Evolutionary conservation across 2,797 vertebrate species (phyloP).

Genomic region (Cichlasoma orientale): DNA sequence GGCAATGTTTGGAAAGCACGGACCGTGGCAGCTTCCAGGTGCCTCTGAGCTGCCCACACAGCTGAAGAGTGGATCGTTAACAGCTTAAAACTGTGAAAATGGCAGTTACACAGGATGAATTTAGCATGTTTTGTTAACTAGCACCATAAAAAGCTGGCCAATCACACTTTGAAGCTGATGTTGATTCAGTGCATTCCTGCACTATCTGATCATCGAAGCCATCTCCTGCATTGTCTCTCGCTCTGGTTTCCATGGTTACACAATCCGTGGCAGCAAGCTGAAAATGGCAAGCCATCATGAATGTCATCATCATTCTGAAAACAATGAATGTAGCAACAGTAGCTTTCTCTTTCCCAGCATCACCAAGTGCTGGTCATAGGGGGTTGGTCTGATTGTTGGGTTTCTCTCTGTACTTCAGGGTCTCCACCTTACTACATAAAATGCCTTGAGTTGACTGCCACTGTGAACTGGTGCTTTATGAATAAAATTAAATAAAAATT

Average conservation of each 20-base stretch:
- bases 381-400: background rate
- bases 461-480: background rate
- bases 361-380: background rate
- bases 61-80: background rate
- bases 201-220: background rate
- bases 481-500: background rate
- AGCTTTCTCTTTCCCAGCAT: background rate
- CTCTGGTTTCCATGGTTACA: background rate
- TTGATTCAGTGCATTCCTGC: background rate
- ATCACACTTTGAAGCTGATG: background rate
- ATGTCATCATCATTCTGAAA: background rate
- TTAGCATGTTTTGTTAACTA: background rate
- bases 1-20: background rate
- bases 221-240: background rate
- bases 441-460: background rate
- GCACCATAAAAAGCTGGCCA: background rate
- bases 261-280: background rate
- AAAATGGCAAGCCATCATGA: background rate
- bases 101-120: background rate
- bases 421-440: background rate
- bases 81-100: background rate
- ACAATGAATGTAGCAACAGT: background rate
- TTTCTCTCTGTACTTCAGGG: background rate
- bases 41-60: background rate
- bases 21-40: background rate